Evolutionary conservation across 2,888 invertebrate genomes (phyloP).

Genomic region (Drosophila formosana): DNA sequence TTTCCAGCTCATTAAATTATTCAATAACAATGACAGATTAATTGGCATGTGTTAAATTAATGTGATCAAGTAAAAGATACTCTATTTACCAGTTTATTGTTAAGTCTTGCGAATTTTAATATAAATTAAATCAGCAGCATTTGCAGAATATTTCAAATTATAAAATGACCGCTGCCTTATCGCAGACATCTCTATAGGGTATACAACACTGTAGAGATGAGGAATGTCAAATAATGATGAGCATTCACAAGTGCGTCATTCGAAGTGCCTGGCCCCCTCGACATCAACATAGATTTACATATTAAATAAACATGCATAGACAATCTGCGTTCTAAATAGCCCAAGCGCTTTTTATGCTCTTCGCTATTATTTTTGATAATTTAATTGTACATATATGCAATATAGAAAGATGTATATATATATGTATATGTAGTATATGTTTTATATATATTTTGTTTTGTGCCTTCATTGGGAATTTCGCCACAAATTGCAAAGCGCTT

Average conservation of each 20-base stretch:
- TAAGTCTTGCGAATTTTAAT: too few relatives aligned
- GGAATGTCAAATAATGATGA: conserved; percentile 20
- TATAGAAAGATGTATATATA: too few relatives aligned
- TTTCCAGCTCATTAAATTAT: too few relatives aligned
- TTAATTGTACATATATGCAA: conserved; percentile 2
- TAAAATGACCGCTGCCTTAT: neutral
- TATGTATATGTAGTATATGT: neutral
- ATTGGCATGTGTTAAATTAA: too few relatives aligned
- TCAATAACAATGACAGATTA: too few relatives aligned
- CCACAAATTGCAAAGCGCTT: conserved; percentile 50
- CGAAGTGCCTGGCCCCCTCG: conserved; percentile 6
- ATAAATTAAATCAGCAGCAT: too few relatives aligned
- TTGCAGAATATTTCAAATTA: neutral
- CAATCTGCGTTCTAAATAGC: conserved; percentile 10
- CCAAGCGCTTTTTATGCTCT: conserved; percentile 13
- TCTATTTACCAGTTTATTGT: too few relatives aligned
- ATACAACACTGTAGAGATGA: neutral
- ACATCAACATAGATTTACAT: conserved; percentile 4
- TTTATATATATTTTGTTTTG: conserved; percentile 10
- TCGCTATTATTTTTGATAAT: neutral
- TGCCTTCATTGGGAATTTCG: conserved; percentile 64
- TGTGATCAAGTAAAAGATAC: too few relatives aligned
- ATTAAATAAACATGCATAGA: neutral
- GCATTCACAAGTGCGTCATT: conserved; percentile 48
- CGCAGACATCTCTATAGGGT: conserved; percentile 4